Percentiles rank a stretch among this genome's conserved stretches.
Evolutionary conservation across 2,888 invertebrate genomes (phyloP).

Genomic region (Cylindroiulus punctatus): DNA sequence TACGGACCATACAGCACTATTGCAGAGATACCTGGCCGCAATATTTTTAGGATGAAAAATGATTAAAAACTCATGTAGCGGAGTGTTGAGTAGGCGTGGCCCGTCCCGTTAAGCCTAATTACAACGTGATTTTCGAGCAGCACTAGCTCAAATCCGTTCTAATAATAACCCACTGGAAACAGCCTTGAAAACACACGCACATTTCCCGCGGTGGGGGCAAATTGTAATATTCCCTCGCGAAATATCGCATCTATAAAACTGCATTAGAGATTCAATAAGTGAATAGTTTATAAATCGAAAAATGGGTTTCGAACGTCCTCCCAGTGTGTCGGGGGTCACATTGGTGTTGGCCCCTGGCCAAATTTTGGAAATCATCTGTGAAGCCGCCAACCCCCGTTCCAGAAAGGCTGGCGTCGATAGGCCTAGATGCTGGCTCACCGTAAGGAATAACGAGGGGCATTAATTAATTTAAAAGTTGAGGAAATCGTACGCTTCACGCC

Average conservation of each 20-base stretch:
- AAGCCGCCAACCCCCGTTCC: neutral
- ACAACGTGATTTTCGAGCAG: conserved; percentile 38
- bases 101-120: conserved; percentile 34
- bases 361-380: conserved; percentile 10
- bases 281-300: conserved; percentile 17
- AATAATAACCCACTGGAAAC: conserved; percentile 34
- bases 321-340: neutral
- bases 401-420: neutral
- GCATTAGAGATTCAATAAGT: conserved; percentile 2
- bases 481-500: conserved; percentile 6
- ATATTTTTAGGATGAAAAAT: conserved; percentile 6
- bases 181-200: conserved; percentile 36
- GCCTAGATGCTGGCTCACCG: neutral
- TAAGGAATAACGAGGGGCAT: neutral
- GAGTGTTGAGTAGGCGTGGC: conserved; percentile 12
- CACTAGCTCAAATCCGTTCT: conserved; percentile 37
- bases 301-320: neutral
- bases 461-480: conserved; percentile 37
- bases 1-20: neutral
- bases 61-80: conserved; percentile 14
- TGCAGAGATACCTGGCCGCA: neutral
- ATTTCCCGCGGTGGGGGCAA: neutral
- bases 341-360: neutral
- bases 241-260: neutral
- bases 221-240: neutral